A percentile compares a stretch with the other conserved stretches of the same genome.
These are phyloP conservation scores for Orthosia cruda DNA, from an alignment of 2,888 invertebrate genomes.

Conservation along the genomic window DNA sequence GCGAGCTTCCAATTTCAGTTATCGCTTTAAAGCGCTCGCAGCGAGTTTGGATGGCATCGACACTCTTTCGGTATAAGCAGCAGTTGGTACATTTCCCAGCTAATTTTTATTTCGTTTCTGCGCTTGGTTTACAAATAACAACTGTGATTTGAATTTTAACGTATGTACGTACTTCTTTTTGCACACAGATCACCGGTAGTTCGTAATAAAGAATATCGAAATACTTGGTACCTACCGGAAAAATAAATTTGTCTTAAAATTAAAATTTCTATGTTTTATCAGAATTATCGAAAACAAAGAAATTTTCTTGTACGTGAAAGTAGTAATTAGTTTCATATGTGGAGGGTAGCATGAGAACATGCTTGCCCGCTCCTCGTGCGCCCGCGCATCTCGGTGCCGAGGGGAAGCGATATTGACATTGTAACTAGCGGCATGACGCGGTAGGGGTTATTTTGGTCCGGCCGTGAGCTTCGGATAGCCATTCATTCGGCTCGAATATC, in stretches of 20 bases:
- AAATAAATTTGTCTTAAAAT: neutral
- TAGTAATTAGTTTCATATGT: neutral
- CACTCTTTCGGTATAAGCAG: conserved; percentile 7
- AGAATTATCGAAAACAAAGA: neutral
- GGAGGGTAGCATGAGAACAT: conserved; percentile 6
- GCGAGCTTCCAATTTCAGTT: conserved; percentile 48
- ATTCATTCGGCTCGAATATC: conserved; percentile 79
- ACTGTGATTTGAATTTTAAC: neutral
- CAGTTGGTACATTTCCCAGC: neutral
- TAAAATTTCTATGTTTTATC: neutral
- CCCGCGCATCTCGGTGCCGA: conserved; percentile 42
- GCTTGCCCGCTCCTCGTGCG: conserved; percentile 7
- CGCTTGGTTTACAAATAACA: neutral
- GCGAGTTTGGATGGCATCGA: conserved; percentile 16
- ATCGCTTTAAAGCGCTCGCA: conserved; percentile 34
- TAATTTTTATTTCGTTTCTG: neutral
- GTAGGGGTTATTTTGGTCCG: conserved; percentile 86
- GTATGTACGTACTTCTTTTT: neutral
- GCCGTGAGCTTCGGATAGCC: conserved; percentile 84
- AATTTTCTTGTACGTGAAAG: neutral
- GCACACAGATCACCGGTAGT: neutral
- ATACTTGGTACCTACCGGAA: too few relatives aligned
- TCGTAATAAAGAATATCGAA: neutral
- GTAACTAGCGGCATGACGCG: conserved; percentile 76
- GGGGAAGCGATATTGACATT: conserved; percentile 84